Conservation (phyloP, 2,113 vertebrate species). For the Centropus unirufus region DNA sequence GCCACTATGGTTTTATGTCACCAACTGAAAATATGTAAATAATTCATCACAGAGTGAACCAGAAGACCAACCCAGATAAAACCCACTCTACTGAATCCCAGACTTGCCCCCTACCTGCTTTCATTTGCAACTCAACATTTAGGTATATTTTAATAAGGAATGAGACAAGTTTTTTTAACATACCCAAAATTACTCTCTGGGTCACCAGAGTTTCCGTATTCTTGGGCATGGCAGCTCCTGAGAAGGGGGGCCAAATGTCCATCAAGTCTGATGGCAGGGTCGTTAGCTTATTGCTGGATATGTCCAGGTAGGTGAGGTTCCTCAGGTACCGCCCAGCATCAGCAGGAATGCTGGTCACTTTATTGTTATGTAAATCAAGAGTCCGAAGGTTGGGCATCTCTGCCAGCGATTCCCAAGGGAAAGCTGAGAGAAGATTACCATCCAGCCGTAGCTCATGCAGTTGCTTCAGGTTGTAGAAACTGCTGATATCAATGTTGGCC, state of each 20-base stretch:
- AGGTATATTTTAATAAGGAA: not conserved
- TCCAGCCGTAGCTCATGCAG: constrained; percentile 92
- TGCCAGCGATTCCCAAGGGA: constrained; percentile 91
- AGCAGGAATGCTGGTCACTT: constrained; percentile 77
- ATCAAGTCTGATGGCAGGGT: constrained; percentile 90
- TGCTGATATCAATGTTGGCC: constrained; percentile 82
- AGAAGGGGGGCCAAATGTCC: constrained; percentile 92
- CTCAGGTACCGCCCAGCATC: constrained; percentile 83
- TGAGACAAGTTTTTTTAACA: not conserved
- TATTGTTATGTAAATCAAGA: constrained; percentile 94
- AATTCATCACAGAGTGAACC: not conserved
- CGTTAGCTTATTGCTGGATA: constrained; percentile 94
- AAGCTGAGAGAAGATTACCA: constrained; percentile 87
- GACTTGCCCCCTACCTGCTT: not conserved
- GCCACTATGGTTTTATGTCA: not conserved
- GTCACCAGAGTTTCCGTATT: constrained; percentile 46
- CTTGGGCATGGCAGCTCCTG: constrained; percentile 18
- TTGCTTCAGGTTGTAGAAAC: constrained; percentile 94
- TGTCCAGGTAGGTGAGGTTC: constrained; percentile 91
- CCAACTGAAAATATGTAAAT: not conserved
- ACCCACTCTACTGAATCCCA: not conserved
- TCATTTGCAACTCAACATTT: not conserved
- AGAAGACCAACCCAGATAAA: not conserved
- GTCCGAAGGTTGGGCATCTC: constrained; percentile 89
- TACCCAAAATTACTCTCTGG: constrained; percentile 89